Conservation (phyloP, 2,888 invertebrate species). For the Calephelis perditalis region DNA sequence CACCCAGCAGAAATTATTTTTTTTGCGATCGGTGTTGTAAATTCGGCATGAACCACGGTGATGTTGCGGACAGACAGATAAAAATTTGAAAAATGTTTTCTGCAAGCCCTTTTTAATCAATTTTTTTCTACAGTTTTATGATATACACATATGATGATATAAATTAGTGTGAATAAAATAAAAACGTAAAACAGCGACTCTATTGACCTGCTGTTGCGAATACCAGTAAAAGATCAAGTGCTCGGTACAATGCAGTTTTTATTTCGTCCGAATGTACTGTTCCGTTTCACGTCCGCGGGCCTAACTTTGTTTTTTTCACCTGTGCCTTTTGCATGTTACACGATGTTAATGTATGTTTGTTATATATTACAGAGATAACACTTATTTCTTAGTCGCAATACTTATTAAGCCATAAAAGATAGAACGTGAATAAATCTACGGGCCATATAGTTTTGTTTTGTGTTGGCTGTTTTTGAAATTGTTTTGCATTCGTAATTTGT, state of each 20-base stretch:
- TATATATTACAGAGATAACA: conserved; percentile 16
- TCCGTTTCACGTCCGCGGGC: conserved; percentile 47
- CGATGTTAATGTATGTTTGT: conserved; percentile 25
- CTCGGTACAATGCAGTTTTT: conserved; percentile 56
- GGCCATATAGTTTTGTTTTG: conserved; percentile 1
- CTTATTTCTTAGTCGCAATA: conserved; percentile 13
- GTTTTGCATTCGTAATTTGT: neutral
- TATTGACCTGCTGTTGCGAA: conserved; percentile 33
- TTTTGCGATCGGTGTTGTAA: no score
- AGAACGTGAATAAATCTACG: conserved; percentile 9
- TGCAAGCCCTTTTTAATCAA: no score
- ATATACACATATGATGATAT: neutral
- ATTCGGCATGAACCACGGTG: no score
- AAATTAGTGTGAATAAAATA: conserved; percentile 7
- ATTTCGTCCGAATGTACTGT: conserved; percentile 48
- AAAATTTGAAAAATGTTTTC: no score
- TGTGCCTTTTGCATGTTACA: conserved; percentile 48
- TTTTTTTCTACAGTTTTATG: neutral
- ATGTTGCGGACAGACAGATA: no score
- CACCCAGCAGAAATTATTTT: no score
- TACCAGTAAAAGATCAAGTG: conserved; percentile 66
- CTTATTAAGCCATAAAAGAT: conserved; percentile 11
- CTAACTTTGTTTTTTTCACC: conserved; percentile 56
- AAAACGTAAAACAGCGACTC: conserved; percentile 33
- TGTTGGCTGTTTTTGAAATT: conserved; percentile 3